phyloP scores from a whole-genome alignment of 2,888 invertebrate species.

The Galeruca laticollis region DNA sequence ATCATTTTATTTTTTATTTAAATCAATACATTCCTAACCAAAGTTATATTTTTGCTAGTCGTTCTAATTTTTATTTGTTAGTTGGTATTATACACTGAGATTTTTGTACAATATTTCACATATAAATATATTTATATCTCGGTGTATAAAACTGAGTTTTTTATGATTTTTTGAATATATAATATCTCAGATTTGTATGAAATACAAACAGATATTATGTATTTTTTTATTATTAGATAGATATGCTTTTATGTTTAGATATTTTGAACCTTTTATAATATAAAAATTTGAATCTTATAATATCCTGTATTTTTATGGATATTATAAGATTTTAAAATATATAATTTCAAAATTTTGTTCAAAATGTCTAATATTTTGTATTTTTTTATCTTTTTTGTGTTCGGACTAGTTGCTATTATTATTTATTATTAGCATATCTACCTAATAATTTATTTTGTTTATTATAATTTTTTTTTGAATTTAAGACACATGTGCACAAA shows the following conservation, averaged over 20 bases:
- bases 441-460: conserved; percentile 45
- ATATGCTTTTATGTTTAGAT: conserved; percentile 57
- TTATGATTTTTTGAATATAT: conserved; percentile 27
- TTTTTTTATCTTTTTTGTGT: conserved; percentile 33
- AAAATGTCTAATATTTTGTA: neutral
- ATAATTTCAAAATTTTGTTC: neutral
- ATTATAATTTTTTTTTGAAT: conserved; percentile 41
- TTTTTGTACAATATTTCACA: conserved; percentile 29
- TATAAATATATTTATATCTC: conserved; percentile 38
- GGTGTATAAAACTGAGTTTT: conserved; percentile 25
- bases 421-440: conserved; percentile 52
- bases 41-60: conserved; percentile 65
- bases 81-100: conserved; percentile 36
- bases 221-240: conserved; percentile 61
- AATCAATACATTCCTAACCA: conserved; percentile 60
- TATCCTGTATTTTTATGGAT: too few relatives aligned
- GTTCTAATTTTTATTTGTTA: conserved; percentile 45
- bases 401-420: conserved; percentile 57
- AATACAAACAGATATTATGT: conserved; percentile 49
- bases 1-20: conserved; percentile 56
- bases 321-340: too few relatives aligned
- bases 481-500: conserved; percentile 59
- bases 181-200: conserved; percentile 46
- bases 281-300: neutral
- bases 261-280: neutral